phyloP scores from a whole-genome alignment of 2,888 invertebrate genomes.

The Dryococelus australis region DNA sequence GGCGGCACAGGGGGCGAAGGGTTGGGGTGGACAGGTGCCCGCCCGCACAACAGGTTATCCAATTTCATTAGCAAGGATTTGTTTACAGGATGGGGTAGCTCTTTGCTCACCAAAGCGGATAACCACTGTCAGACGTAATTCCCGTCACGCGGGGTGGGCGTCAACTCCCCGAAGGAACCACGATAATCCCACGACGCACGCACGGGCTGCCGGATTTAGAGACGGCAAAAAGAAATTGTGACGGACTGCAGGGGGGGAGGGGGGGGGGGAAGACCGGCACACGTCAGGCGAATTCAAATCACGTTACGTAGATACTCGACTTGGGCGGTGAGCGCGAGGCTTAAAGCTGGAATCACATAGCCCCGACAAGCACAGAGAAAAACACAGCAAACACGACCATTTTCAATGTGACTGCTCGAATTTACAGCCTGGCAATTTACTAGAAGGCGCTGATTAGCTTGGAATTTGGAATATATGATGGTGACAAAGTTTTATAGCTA shows the following conservation, averaged over 20 bases:
- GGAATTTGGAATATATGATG: no score
- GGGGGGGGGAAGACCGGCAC: not conserved
- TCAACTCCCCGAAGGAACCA: not conserved
- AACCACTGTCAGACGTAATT: slow-evolving; percentile 19
- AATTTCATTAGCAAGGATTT: slow-evolving; percentile 27
- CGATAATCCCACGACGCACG: not conserved
- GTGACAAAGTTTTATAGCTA: no score
- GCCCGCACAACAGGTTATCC: slow-evolving; percentile 21
- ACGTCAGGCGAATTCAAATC: slow-evolving; percentile 9
- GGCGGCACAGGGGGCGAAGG: not conserved
- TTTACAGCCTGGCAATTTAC: no score
- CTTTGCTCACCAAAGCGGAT: slow-evolving; percentile 30
- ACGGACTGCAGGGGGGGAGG: no score
- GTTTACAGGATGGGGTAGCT: slow-evolving; percentile 12
- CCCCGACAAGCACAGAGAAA: no score
- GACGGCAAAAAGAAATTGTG: not conserved
- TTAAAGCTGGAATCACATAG: no score
- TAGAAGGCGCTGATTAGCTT: no score
- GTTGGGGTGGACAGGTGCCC: not conserved
- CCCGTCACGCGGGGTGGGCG: not conserved
- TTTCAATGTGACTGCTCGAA: no score
- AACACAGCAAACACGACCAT: no score
- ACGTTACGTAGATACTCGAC: not conserved
- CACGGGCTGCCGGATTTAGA: not conserved
- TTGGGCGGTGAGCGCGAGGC: not conserved